Evolutionary conservation across 2,888 invertebrate species (phyloP), one percentile per base, ranked within the genome.

Genomic region (Eristalis pertinax): DNA sequence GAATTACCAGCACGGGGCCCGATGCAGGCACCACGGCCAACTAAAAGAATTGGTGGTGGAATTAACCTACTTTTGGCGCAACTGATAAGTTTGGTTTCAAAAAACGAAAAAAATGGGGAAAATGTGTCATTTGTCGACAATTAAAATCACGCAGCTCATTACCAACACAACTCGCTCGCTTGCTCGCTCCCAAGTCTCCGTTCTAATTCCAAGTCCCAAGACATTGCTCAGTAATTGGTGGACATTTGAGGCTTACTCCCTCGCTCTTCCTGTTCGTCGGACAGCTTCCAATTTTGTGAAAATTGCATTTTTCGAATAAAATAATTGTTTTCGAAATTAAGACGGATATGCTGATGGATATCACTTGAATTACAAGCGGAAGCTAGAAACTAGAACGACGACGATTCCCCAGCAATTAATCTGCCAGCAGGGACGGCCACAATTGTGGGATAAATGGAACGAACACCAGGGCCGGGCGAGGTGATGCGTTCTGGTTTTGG

Each of bases 81-180:
- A 84, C 87, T 87, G 87, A 87, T 87, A 87, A 80, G 76, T 87
- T 79, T 41, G 64, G 69, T 69, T 83, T 79, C n/a, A 56, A 15
- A n/a, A 56, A 73, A 72, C 72, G 80, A 83, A 13, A 56, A 76
- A 72, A 76, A 26, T 1, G 26, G 26, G 26, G 1, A 79, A 87
- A 87, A 83, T 80, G 80, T 87, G 87, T 87, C 83, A 84, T 83
- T 84, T 87, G 87, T 60, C 73, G 68, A 73, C 84, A 87, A 87
- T 87, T 84, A 87, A 87, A 87, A 87, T 75, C 87, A 87, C 87
- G 87, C 87, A 84, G 84, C 75, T 76, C 76, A 73, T 73, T 68
- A 76, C 41, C 70, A 62, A 1, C 26, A n/a, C 10, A 60, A 60
- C 22, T 60, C 60, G 26, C 15, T 13, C 19, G 29, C 29, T 29